Evolutionary conservation across 2,888 invertebrate genomes (phyloP).

Genomic region (Heliconius cydno): DNA sequence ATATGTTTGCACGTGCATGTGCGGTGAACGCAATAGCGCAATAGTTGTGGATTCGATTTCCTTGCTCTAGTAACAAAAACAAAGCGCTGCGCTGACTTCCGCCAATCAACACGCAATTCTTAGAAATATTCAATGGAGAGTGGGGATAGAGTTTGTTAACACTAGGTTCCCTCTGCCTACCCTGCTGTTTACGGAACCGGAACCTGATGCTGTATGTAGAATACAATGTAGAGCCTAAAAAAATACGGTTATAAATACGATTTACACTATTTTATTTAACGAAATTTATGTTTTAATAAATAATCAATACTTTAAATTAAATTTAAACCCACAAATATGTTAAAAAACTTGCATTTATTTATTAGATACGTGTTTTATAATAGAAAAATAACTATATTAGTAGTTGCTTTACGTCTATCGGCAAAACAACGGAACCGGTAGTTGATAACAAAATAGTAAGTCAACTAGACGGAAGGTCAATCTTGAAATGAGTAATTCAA

Average conservation of each 20-base stretch:
- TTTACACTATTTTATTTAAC: too few relatives aligned
- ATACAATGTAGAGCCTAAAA: too few relatives aligned
- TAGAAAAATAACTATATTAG: neutral
- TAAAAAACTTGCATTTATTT: too few relatives aligned
- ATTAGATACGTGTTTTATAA: neutral
- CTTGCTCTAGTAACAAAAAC: neutral
- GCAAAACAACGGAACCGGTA: constrained; percentile 6
- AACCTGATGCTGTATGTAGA: too few relatives aligned
- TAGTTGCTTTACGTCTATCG: neutral
- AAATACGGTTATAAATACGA: too few relatives aligned
- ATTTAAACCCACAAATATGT: too few relatives aligned
- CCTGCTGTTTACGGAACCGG: too few relatives aligned
- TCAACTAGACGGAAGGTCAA: neutral
- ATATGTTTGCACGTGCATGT: too few relatives aligned
- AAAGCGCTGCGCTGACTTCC: neutral
- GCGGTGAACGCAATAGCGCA: neutral
- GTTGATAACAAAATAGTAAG: neutral
- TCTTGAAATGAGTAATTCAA: neutral
- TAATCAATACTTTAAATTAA: too few relatives aligned
- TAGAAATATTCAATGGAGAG: neutral
- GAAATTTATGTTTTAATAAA: too few relatives aligned
- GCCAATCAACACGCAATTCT: neutral
- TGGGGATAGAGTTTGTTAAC: neutral
- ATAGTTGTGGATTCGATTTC: neutral
- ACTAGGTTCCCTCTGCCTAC: too few relatives aligned